Evolutionary conservation across 2,113 vertebrate genomes (phyloP), one percentile per base, ranked within the genome.

Genomic region (Archilochus colubris): DNA sequence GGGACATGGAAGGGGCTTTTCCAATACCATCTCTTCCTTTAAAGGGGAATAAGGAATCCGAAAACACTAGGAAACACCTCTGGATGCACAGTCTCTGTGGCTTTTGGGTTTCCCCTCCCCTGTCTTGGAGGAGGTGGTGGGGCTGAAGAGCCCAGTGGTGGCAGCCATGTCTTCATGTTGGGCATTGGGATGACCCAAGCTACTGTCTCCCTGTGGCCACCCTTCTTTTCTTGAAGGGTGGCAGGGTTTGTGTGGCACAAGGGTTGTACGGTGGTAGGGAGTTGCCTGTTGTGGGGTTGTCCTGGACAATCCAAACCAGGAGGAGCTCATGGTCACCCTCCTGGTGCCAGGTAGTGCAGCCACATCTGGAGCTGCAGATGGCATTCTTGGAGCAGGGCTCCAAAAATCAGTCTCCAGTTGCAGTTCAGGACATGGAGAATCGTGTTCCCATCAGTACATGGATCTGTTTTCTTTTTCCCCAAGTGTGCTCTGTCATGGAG

Each of bases 11-110:
- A 97, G 99, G 98, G 98, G 98, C 98, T 98, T 98, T 96, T 93
- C 96, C 97, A 99, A 98, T 98, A 98, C 98, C 99, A 98, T 98
- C 96, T 97, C 97, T 98, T 99, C 98, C 98, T 99, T 98, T 98
- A 99, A 98, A 99, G 99, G 99, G 99, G 98, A 99, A 99, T 99
- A 98, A 98, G 96, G 96, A 94, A 94, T 97, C 81, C 19, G 83
- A 91, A 97, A 97, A 96, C 93, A 38, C 76, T 93, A 97, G 96
- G 97, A 95, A 94, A 95, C 92, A 96, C 69, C 79, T 97, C 95
- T 91, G 86, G 93, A 92, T 11, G 57, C 73, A 46, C 53, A 70
- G 90, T 88, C 82, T 95, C 92, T 96, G 96, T 97, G 96, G 97
- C 94, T 97, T 97, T 97, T 96, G 97, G 96, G 94, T 97, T 97